phyloP scores from a whole-genome alignment of 2,113 vertebrate species.

The Castor canadensis region DNA sequence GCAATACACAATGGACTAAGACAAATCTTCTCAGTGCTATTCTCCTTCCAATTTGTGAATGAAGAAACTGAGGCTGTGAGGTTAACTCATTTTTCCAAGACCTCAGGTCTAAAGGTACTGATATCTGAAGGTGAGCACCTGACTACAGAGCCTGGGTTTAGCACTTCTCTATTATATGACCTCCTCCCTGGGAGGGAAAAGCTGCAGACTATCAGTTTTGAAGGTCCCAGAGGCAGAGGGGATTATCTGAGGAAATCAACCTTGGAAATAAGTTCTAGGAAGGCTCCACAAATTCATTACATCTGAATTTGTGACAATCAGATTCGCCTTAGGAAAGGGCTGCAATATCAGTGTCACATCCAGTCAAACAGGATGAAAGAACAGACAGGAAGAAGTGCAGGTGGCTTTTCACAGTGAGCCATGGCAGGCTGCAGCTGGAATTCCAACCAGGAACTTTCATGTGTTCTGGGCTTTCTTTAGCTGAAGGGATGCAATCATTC shows the following conservation, averaged over 20 bases:
- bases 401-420: accelerated
- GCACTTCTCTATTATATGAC: not conserved
- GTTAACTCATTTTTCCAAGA: not conserved
- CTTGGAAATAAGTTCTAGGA: not conserved
- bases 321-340: not conserved
- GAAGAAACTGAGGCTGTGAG: not conserved
- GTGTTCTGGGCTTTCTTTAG: not conserved
- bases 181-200: not conserved
- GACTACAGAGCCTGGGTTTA: not conserved
- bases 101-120: not conserved
- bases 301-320: not conserved
- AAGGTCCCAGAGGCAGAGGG: not conserved
- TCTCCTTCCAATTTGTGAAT: not conserved
- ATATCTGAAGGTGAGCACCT: not conserved
- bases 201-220: not conserved
- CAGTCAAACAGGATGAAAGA: not conserved
- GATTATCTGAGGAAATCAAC: not conserved
- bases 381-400: too few species aligned
- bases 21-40: not conserved
- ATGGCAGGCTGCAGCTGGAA: not conserved
- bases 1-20: not conserved
- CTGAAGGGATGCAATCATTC: not conserved
- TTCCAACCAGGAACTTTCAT: not conserved
- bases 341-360: not conserved
- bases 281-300: not conserved